phyloP scores from a whole-genome alignment of 1,140 invertebrate genomes.

The Bathynomus jamesi region DNA sequence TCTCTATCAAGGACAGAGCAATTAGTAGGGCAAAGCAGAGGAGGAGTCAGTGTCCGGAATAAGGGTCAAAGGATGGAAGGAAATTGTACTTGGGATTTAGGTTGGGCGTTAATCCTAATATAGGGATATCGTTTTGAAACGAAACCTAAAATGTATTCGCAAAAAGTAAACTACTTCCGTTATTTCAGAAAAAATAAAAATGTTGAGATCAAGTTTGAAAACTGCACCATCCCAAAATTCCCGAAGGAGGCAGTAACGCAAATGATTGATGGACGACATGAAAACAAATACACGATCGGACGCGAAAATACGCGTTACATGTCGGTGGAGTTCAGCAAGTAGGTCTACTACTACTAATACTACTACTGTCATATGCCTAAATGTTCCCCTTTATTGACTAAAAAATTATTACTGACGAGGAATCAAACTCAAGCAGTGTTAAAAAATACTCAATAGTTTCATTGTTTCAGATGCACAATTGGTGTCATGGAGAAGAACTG shows the following conservation, averaged over 20 bases:
- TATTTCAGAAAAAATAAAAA: conserved; percentile 13
- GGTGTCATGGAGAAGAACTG: conserved; percentile 10
- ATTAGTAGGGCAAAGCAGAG: too few species aligned
- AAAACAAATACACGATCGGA: background rate
- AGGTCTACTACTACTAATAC: too few species aligned
- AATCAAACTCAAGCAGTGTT: too few species aligned
- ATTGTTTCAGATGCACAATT: conserved; percentile 7
- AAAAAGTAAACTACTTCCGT: background rate
- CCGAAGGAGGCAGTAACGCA: conserved; percentile 61
- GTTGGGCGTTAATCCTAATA: too few species aligned
- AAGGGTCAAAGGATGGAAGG: too few species aligned
- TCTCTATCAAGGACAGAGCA: too few species aligned
- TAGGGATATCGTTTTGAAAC: background rate
- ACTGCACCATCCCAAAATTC: conserved; percentile 50
- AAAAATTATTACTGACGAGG: too few species aligned
- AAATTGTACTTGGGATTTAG: too few species aligned
- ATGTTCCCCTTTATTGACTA: too few species aligned
- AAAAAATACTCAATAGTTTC: too few species aligned
- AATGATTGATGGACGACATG: conserved; percentile 38
- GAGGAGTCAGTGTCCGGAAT: too few species aligned
- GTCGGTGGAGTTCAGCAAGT: conserved; percentile 1
- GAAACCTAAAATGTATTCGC: background rate
- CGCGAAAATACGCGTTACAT: conserved; percentile 10
- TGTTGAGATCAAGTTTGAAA: conserved; percentile 42
- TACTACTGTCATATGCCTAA: too few species aligned